Evolutionary conservation across 2,888 invertebrate genomes (phyloP).

Genomic region (Thera obeliscata): DNA sequence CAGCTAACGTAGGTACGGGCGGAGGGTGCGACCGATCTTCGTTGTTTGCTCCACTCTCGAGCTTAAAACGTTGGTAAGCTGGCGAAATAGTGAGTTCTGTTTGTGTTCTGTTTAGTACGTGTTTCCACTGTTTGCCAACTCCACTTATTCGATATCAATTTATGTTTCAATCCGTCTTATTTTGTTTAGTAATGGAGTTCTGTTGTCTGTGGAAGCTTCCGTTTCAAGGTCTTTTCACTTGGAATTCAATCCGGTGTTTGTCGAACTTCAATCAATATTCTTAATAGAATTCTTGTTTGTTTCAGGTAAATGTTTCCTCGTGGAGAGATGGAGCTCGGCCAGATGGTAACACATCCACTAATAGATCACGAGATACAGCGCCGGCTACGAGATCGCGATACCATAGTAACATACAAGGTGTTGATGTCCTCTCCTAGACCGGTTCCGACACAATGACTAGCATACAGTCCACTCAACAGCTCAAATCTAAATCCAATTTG

Average conservation of each 20-base stretch:
- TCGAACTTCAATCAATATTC: slow-evolving; percentile 24
- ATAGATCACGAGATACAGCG: slow-evolving; percentile 23
- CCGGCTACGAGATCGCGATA: slow-evolving; percentile 29
- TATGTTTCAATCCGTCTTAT: slow-evolving; percentile 42
- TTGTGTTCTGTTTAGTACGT: slow-evolving; percentile 43
- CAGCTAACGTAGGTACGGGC: slow-evolving; percentile 36
- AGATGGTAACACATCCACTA: slow-evolving; percentile 17
- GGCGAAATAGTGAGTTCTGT: slow-evolving; percentile 38
- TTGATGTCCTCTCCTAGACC: slow-evolving; percentile 38
- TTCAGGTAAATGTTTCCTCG: slow-evolving; percentile 35
- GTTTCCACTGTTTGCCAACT: slow-evolving; percentile 41
- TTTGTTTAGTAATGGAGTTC: slow-evolving; percentile 40
- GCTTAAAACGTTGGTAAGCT: slow-evolving; percentile 44
- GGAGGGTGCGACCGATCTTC: slow-evolving; percentile 33
- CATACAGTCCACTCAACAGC: slow-evolving; percentile 24
- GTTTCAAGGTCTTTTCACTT: slow-evolving; percentile 34
- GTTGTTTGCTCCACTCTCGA: slow-evolving; percentile 43
- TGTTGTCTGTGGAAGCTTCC: slow-evolving; percentile 35
- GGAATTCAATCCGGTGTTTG: slow-evolving; percentile 30
- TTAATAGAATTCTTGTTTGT: slow-evolving; percentile 35
- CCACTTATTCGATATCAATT: slow-evolving; percentile 42
- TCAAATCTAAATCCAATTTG: slow-evolving; percentile 14
- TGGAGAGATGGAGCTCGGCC: slow-evolving; percentile 13
- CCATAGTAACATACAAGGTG: slow-evolving; percentile 32
- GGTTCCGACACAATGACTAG: slow-evolving; percentile 37